Percentiles rank a stretch among this genome's conserved stretches.
Evolutionary conservation across 2,113 vertebrate species (phyloP).

Genomic region (Coptodon rendalli): DNA sequence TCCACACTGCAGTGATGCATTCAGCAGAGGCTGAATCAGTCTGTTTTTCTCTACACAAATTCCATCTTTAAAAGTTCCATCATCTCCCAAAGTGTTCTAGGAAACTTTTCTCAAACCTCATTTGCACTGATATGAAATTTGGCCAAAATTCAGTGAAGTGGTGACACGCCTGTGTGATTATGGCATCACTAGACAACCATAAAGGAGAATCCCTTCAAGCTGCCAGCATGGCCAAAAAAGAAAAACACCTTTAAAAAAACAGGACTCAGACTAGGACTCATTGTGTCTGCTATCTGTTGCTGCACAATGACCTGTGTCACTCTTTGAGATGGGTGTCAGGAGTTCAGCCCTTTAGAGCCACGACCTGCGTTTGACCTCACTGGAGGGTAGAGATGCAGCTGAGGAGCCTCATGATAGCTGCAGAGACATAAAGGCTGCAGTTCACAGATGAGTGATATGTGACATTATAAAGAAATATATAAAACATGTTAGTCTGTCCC

Average conservation of each 20-base stretch:
- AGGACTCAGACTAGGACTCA: constrained; percentile 28
- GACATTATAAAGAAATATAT: neutral
- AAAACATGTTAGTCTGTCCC: neutral
- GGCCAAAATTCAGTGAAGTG: constrained; percentile 27
- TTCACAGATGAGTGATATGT: neutral
- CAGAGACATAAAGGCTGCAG: constrained; percentile 21
- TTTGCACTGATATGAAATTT: constrained; percentile 63
- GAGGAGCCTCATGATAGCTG: constrained; percentile 27
- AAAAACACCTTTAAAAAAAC: constrained; percentile 24
- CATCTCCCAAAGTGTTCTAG: constrained; percentile 23
- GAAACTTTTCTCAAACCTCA: constrained; percentile 31
- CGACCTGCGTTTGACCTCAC: constrained; percentile 62
- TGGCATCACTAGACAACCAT: constrained; percentile 48
- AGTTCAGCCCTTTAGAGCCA: constrained; percentile 64
- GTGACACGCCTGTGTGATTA: constrained; percentile 21
- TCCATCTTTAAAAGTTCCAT: neutral
- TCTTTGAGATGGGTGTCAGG: constrained; percentile 56
- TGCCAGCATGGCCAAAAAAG: neutral
- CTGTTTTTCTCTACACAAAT: constrained; percentile 13
- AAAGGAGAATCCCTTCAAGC: constrained; percentile 32
- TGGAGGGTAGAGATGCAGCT: constrained; percentile 49
- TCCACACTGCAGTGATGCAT: constrained; percentile 21
- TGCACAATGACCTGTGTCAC: constrained; percentile 58
- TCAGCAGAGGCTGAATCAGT: constrained; percentile 13
- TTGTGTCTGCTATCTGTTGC: constrained; percentile 63